Evolutionary conservation across 2,113 vertebrate genomes (phyloP).

Genomic region (Coregonus clupeaformis): DNA sequence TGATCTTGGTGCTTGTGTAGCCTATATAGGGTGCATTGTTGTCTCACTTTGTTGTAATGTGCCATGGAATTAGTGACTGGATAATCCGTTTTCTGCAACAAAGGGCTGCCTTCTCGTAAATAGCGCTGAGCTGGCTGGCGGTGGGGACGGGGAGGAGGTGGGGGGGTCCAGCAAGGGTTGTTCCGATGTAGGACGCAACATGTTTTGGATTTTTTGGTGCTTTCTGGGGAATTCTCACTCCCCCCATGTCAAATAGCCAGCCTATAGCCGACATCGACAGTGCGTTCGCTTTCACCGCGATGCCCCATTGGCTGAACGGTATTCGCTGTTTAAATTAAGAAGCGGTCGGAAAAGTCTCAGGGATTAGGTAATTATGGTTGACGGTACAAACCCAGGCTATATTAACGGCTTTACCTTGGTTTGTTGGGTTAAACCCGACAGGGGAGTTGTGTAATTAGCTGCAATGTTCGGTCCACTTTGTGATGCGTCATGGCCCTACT

Average conservation of each 20-base stretch:
- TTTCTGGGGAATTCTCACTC: not conserved
- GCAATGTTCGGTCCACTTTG: not conserved
- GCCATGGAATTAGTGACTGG: slow-evolving; percentile 59
- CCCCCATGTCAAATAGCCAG: not conserved
- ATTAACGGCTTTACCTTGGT: slow-evolving; percentile 52
- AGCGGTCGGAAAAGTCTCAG: not conserved
- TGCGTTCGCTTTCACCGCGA: slow-evolving; percentile 1
- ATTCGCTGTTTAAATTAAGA: slow-evolving; percentile 43
- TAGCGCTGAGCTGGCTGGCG: slow-evolving; percentile 61
- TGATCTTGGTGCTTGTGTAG: slow-evolving; percentile 20
- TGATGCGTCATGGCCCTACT: slow-evolving; percentile 45
- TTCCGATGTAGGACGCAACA: slow-evolving; percentile 19
- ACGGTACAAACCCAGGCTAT: slow-evolving; percentile 53
- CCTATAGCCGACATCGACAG: not conserved
- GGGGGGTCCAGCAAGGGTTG: slow-evolving; percentile 37
- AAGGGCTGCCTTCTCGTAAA: slow-evolving; percentile 72
- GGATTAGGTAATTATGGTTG: slow-evolving; percentile 63
- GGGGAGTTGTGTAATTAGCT: not conserved
- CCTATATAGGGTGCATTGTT: slow-evolving; percentile 34
- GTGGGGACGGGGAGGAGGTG: slow-evolving; percentile 14
- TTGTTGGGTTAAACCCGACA: slow-evolving; percentile 20
- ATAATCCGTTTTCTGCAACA: slow-evolving; percentile 76
- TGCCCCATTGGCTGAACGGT: slow-evolving; percentile 1
- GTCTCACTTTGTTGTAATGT: slow-evolving; percentile 54
- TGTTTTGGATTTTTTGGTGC: slow-evolving; percentile 15